Evolutionary conservation across 2,797 vertebrate species (phyloP), one percentile per base, ranked within the genome.

Genomic region (Cyprinella venusta): DNA sequence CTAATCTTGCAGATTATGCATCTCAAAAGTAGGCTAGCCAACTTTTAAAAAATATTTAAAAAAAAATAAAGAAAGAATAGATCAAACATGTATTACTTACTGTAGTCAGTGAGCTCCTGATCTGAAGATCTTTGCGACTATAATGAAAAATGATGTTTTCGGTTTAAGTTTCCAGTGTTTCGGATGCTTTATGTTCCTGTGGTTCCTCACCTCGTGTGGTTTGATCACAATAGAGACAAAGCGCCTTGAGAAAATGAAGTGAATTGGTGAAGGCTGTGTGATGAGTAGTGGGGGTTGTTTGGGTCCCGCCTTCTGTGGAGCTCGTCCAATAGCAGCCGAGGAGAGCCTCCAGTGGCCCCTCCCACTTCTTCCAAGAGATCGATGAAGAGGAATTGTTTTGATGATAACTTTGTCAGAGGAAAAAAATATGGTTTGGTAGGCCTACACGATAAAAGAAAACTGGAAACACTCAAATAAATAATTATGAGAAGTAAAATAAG

Each of bases 231-330:
- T 26, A 24, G 26, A 68, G 56, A 70, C 80, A 70, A 80, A 78
- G 74, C 36, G 4, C 33, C 45, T 74, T 65, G 48, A 72, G 76
- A 72, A 42, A 30, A 72, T 70, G 56, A 74, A 26, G 56, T 74
- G 59, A 56, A 72, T 61, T 74, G 33, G 12, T 12, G 24, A 75
- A 80, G 48, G 83, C 15, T 56, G 30, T 5, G 26, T 54, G 52
- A 7, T 26, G 59, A 70, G 77, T 1, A 36, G 81, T 85, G 79
- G 86, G 86, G 84, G 81, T 68, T 74, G 74, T 63, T 68, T 76
- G 81, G 54, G 79, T 30, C 82, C 61, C 86, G 81, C 86, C 86
- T 71, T 65, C 63, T 24, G 18, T 4, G 36, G 18, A 12, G 18
- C 13, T 61, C 40, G 50, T 19, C 84, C 78, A 81, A 83, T 80